A percentile compares a stretch with the other conserved stretches of the same genome.
Evolutionary conservation across 2,888 invertebrate genomes (phyloP).

Genomic region (Athetis lepigone): DNA sequence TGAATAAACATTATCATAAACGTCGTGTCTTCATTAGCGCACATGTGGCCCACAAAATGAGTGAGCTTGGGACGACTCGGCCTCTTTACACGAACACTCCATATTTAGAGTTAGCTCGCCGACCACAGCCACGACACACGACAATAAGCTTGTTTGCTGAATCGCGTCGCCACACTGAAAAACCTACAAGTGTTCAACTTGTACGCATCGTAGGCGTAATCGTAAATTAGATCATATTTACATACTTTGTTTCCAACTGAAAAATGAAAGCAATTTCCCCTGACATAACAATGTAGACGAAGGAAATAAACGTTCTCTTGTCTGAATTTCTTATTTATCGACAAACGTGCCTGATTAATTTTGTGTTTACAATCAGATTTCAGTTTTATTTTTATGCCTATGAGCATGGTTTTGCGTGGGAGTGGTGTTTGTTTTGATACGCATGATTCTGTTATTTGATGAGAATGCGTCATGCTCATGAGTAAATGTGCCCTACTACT

Average conservation of each 20-base stretch:
- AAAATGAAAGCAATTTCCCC: constrained; percentile 78
- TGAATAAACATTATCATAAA: constrained; percentile 73
- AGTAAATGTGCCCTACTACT: constrained; percentile 52
- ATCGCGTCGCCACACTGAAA: constrained; percentile 63
- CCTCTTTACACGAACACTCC: constrained; percentile 72
- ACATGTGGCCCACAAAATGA: constrained; percentile 73
- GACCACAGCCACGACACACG: constrained; percentile 65
- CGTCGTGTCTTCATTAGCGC: constrained; percentile 78
- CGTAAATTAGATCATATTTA: constrained; percentile 71
- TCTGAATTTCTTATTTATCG: constrained; percentile 62
- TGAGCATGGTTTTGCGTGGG: constrained; percentile 55
- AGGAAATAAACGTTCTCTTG: constrained; percentile 68
- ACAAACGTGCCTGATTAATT: constrained; percentile 63
- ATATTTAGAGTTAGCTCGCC: constrained; percentile 70
- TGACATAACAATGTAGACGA: constrained; percentile 67
- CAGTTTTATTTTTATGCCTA: constrained; percentile 57
- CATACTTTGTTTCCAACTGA: constrained; percentile 71
- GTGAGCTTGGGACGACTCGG: constrained; percentile 55
- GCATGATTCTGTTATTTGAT: constrained; percentile 57
- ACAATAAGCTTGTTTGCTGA: constrained; percentile 76
- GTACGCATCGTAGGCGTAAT: constrained; percentile 36
- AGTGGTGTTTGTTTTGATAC: constrained; percentile 57
- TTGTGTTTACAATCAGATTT: constrained; percentile 61
- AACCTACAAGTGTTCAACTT: constrained; percentile 43
- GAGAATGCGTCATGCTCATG: constrained; percentile 61